phyloP scores from a whole-genome alignment of 2,113 vertebrate genomes.

The Illadopsis cleaveri region DNA sequence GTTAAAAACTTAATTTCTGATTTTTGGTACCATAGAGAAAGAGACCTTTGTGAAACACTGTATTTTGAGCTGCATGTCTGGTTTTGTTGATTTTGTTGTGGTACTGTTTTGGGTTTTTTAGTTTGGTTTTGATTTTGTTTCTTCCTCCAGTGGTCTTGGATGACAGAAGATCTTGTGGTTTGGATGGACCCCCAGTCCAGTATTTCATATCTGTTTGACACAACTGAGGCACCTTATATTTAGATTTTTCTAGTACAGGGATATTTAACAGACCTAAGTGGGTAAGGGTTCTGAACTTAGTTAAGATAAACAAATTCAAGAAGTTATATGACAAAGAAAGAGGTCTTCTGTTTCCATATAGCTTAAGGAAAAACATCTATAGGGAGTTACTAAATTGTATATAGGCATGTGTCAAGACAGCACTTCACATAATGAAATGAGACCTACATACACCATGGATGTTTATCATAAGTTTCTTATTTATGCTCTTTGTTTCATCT shows the following conservation, averaged over 20 bases:
- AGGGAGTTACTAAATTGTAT: neutral
- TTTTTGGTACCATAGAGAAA: neutral
- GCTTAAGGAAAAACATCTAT: neutral
- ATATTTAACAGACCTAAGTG: neutral
- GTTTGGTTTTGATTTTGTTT: neutral
- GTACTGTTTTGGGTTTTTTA: neutral
- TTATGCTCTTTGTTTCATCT: neutral
- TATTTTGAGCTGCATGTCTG: neutral
- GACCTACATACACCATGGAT: neutral
- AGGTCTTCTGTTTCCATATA: neutral
- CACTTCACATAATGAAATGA: neutral
- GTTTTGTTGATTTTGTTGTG: neutral
- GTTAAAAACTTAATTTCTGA: neutral
- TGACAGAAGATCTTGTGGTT: neutral
- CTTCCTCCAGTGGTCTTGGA: neutral
- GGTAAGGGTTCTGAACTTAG: neutral
- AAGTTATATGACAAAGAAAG: neutral
- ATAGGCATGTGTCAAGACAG: neutral
- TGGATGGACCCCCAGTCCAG: neutral
- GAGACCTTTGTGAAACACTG: neutral
- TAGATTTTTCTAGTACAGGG: neutral
- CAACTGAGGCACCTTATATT: neutral
- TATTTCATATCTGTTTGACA: neutral
- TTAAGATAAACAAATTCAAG: neutral
- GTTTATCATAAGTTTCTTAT: neutral